These are phyloP conservation scores for Parapristionchus giblindavisi DNA, from an alignment of 2,888 invertebrate genomes.

Conservation along the genomic window DNA sequence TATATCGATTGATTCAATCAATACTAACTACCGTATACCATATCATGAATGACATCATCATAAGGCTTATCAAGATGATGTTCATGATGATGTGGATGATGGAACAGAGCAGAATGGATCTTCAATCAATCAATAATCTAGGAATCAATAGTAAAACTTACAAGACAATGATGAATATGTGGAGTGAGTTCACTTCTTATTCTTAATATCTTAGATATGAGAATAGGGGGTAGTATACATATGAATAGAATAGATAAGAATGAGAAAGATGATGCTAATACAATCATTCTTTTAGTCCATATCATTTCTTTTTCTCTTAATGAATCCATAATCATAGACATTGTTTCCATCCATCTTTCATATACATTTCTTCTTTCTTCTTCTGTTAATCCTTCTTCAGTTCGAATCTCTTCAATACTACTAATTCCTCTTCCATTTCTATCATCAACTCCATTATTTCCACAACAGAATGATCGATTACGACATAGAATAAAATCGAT, in stretches of 20 bases:
- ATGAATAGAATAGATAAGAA: conserved; percentile 2
- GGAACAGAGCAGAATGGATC: conserved; percentile 11
- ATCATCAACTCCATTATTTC: too few relatives aligned
- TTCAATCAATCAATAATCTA: background rate
- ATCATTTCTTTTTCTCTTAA: conserved; percentile 12
- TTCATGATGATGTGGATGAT: conserved; percentile 4
- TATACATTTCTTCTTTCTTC: too few relatives aligned
- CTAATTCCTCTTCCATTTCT: too few relatives aligned
- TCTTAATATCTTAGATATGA: conserved; percentile 15
- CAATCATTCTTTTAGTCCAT: conserved; percentile 13
- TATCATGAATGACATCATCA: too few relatives aligned
- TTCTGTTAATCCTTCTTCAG: too few relatives aligned
- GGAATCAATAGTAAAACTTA: conserved; percentile 1
- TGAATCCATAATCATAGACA: background rate
- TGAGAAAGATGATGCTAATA: conserved; percentile 4
- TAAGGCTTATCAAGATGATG: conserved; percentile 8
- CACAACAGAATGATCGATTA: too few relatives aligned
- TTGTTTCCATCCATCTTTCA: conserved; percentile 22
- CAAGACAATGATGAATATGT: conserved; percentile 1
- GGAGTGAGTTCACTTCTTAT: conserved; percentile 21
- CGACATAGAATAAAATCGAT: too few relatives aligned
- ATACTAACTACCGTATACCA: background rate
- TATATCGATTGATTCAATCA: background rate
- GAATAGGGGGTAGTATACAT: background rate
- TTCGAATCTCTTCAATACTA: too few relatives aligned